phyloP scores from a whole-genome alignment of 2,113 vertebrate genomes.

The Fulica atra region DNA sequence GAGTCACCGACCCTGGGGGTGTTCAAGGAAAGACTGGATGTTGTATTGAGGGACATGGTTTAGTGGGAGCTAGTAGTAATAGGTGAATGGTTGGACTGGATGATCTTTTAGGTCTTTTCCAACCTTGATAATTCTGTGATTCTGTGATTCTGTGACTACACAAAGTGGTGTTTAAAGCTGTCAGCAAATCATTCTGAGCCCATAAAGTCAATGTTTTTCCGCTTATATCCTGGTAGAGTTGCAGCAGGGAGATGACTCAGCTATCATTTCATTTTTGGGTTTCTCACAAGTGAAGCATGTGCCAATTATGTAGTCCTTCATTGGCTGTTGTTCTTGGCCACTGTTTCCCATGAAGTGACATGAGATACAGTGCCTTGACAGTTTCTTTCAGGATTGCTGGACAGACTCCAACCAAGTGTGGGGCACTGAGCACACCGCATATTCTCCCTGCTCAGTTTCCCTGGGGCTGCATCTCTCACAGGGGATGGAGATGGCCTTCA shows the following conservation, averaged over 20 bases:
- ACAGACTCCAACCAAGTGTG: neutral
- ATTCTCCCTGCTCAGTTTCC: neutral
- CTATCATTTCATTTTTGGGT: neutral
- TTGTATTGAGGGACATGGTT: too few relatives aligned
- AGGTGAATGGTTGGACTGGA: too few relatives aligned
- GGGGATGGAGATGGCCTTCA: neutral
- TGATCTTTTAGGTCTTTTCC: too few relatives aligned
- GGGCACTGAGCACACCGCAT: fast-evolving
- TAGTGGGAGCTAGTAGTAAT: too few relatives aligned
- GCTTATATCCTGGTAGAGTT: neutral
- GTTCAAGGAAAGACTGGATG: too few relatives aligned
- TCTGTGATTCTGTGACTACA: too few relatives aligned
- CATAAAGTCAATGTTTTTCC: neutral
- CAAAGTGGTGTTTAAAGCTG: neutral
- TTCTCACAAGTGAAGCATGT: neutral
- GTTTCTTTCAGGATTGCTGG: neutral
- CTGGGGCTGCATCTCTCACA: neutral
- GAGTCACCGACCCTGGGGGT: too few relatives aligned
- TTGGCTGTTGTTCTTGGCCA: neutral
- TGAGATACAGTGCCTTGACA: neutral
- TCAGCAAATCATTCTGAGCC: neutral
- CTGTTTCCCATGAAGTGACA: fast-evolving
- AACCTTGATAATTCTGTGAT: too few relatives aligned
- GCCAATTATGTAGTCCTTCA: neutral
- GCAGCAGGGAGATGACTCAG: neutral